These are phyloP conservation scores for Melangyna quadrimaculata DNA, from an alignment of 2,888 invertebrate genomes.

Conservation along the genomic window DNA sequence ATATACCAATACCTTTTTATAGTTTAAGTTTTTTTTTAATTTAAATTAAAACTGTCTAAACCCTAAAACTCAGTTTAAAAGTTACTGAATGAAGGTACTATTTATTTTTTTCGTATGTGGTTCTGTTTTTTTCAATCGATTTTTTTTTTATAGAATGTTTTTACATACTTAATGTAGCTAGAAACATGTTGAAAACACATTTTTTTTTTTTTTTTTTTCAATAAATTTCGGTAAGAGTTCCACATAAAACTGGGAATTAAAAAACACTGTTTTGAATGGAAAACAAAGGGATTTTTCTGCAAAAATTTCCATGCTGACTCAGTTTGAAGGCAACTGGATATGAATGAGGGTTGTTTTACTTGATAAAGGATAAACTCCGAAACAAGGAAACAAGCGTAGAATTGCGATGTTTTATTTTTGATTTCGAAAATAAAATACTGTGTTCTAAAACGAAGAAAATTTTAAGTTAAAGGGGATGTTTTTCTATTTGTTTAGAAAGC, in stretches of 20 bases:
- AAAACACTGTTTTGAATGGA: not conserved
- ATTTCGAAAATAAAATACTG: not conserved
- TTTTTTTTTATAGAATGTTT: too few relatives aligned
- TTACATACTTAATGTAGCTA: too few relatives aligned
- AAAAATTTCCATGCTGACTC: accelerated
- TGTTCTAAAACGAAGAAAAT: not conserved
- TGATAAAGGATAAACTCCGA: not conserved
- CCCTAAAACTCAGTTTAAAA: too few relatives aligned
- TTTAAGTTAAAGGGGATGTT: not conserved
- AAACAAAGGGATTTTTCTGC: not conserved
- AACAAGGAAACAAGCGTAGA: not conserved
- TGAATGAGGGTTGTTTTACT: not conserved
- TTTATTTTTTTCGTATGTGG: too few relatives aligned
- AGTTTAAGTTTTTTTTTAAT: too few relatives aligned
- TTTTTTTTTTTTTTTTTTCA: too few relatives aligned
- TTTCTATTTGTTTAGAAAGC: not conserved
- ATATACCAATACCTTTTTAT: too few relatives aligned
- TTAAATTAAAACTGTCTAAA: too few relatives aligned
- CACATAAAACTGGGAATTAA: not conserved
- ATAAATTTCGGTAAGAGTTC: not conserved
- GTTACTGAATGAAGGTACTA: too few relatives aligned
- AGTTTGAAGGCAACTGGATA: not conserved
- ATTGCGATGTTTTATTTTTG: not conserved
- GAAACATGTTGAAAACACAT: too few relatives aligned
- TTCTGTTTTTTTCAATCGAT: too few relatives aligned